These are phyloP conservation scores for Yponomeuta cagnagella DNA, from an alignment of 2,888 invertebrate genomes.

Conservation along the genomic window DNA sequence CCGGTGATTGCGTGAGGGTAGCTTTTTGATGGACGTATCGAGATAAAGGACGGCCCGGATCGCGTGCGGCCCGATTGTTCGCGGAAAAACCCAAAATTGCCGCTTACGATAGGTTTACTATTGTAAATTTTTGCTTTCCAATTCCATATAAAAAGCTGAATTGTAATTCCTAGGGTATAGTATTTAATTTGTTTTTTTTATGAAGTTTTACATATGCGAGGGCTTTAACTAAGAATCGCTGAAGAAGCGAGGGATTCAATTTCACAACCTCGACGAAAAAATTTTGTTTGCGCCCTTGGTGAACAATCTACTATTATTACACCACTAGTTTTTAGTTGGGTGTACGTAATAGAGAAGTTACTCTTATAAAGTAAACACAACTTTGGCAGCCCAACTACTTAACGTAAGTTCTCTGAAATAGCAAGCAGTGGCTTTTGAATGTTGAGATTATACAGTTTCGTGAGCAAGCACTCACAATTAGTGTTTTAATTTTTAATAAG, in stretches of 20 bases:
- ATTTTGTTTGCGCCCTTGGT: no score
- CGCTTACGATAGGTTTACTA: slow-evolving; percentile 15
- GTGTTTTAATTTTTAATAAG: no score
- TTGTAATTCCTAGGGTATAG: not conserved
- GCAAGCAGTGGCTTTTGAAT: not conserved
- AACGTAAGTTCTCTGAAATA: not conserved
- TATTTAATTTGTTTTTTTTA: no score
- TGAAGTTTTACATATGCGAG: no score
- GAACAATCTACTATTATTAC: no score
- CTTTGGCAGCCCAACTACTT: not conserved
- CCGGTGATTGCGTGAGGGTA: slow-evolving; percentile 20
- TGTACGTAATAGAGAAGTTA: not conserved
- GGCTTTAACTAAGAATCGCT: no score
- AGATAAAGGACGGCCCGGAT: slow-evolving; percentile 28
- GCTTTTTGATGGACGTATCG: slow-evolving; percentile 26
- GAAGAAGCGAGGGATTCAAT: no score
- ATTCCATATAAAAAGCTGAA: not conserved
- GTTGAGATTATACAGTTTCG: not conserved
- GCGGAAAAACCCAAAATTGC: slow-evolving; percentile 24
- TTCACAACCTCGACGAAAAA: no score
- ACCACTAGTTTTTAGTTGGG: not conserved
- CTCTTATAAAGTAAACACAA: not conserved
- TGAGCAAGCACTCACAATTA: not conserved
- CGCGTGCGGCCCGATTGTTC: slow-evolving; percentile 34
- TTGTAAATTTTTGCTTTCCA: not conserved